phyloP scores from a whole-genome alignment of 2,888 invertebrate species.

The Drosophila nigricruria region DNA sequence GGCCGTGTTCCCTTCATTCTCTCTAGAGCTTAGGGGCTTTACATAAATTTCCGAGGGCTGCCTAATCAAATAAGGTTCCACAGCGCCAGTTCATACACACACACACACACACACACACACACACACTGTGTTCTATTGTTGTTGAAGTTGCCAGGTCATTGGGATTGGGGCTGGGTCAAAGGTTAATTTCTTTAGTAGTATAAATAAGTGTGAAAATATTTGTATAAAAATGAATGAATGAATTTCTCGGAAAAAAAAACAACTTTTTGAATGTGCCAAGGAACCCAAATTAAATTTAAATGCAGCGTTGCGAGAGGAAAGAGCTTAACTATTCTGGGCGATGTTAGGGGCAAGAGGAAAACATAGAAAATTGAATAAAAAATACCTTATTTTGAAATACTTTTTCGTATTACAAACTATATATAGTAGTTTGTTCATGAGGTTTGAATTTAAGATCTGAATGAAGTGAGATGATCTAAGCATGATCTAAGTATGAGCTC shows the following conservation, averaged over 20 bases:
- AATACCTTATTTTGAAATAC: too few species aligned
- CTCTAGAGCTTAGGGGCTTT: conserved; percentile 58
- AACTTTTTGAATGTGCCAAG: neutral
- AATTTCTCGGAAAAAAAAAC: neutral
- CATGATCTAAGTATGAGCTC: too few species aligned
- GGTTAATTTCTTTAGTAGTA: conserved; percentile 12
- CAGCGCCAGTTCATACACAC: conserved; percentile 5
- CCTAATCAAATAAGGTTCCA: conserved; percentile 71
- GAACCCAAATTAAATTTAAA: neutral
- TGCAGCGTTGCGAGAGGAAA: neutral
- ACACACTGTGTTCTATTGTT: conserved; percentile 22
- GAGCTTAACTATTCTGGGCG: neutral
- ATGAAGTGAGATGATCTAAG: neutral
- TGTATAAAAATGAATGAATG: conserved; percentile 6
- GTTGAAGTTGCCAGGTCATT: conserved; percentile 24
- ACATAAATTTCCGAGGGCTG: conserved; percentile 66
- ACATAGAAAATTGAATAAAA: neutral
- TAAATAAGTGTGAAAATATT: conserved; percentile 17
- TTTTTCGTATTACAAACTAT: neutral
- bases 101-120: neutral
- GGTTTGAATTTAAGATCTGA: neutral
- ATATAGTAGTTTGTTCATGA: neutral
- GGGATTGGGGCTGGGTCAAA: conserved; percentile 20
- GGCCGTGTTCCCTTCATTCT: conserved; percentile 8
- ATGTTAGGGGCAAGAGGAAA: neutral